Percentiles rank a stretch among this genome's conserved stretches.
phyloP scores from a whole-genome alignment of 2,113 vertebrate species.

The Xerus inauris region DNA sequence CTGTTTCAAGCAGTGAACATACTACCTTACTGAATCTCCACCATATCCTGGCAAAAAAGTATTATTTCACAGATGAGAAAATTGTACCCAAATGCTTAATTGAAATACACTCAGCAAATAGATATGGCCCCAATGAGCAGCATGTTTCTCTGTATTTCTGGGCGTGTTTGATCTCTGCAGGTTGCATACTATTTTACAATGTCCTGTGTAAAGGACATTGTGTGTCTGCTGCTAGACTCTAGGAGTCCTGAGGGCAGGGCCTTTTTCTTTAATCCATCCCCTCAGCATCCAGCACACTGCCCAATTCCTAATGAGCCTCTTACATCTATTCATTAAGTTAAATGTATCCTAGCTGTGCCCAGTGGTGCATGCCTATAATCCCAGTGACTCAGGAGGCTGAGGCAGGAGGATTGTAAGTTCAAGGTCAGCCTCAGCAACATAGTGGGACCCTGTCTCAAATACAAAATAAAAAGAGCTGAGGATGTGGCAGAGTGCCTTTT shows the following conservation, averaged over 20 bases:
- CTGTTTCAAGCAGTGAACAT: not conserved
- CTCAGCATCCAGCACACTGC: not conserved
- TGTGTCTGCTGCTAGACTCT: fast-evolving
- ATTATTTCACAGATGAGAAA: not conserved
- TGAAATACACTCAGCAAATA: not conserved
- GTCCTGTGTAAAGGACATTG: not conserved
- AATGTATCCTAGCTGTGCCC: too few species aligned
- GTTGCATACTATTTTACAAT: not conserved
- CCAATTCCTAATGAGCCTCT: too few species aligned
- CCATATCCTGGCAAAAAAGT: not conserved
- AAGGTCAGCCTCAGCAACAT: too few species aligned
- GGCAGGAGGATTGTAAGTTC: too few species aligned
- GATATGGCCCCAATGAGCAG: too few species aligned
- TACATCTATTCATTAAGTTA: not conserved
- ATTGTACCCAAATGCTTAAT: too few species aligned
- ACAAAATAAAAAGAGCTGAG: too few species aligned
- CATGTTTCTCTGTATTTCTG: not conserved
- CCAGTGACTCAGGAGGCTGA: too few species aligned
- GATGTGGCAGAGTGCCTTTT: too few species aligned
- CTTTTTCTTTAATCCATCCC: not conserved
- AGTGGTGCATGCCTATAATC: too few species aligned
- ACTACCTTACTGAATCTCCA: too few species aligned
- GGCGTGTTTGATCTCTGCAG: not conserved
- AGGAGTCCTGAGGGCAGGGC: not conserved
- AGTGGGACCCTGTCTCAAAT: too few species aligned